Base-by-base conservation (phyloP, 2,797 vertebrate genomes). In the Steatocranus sp. region DNA sequence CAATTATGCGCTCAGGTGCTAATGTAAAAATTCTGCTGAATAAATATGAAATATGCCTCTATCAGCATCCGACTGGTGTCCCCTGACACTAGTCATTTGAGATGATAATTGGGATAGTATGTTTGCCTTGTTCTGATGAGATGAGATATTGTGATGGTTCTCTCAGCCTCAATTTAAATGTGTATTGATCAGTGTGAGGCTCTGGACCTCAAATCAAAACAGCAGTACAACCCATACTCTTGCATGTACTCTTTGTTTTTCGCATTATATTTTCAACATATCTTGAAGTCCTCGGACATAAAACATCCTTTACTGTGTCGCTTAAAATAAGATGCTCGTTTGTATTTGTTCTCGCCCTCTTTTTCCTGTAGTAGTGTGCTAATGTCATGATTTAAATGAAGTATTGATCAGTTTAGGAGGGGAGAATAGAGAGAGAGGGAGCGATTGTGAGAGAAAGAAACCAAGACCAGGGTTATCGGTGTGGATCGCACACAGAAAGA, bases 361-460 rank as follows among this genome's bases (percentile, higher is more conserved):
- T 90, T 94, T 94, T 92, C 90, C 90, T 93, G 90, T 95, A 92
- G 93, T 94, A 93, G 95, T 95, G 95, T 96, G 96, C 95, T 97
- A 97, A 97, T 97, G 96, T 96, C 96, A 96, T 95, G 96, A 97
- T 97, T 97, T 97, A 97, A 97, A 97, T 97, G 96, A 97, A 97
- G 96, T 97, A 97, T 97, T 97, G 96, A 97, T 97, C 96, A 97
- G 96, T 96, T 96, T 96, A 96, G 96, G 96, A 96, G 96, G 96
- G 95, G 96, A 97, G 96, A 96, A 96, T 95, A 95, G 96, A 96
- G 96, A 96, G 96, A 96, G 96, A 96, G 96, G 92, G 93, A 96
- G 96, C 92, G 95, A 96, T 97, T 96, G 96, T 96, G 95, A 96
- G 96, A 92, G 91, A 96, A 97, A 96, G 96, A 96, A 96, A 96